Base-by-base conservation (phyloP, 1,140 invertebrate species). In the Harlomillsia oculata region DNA sequence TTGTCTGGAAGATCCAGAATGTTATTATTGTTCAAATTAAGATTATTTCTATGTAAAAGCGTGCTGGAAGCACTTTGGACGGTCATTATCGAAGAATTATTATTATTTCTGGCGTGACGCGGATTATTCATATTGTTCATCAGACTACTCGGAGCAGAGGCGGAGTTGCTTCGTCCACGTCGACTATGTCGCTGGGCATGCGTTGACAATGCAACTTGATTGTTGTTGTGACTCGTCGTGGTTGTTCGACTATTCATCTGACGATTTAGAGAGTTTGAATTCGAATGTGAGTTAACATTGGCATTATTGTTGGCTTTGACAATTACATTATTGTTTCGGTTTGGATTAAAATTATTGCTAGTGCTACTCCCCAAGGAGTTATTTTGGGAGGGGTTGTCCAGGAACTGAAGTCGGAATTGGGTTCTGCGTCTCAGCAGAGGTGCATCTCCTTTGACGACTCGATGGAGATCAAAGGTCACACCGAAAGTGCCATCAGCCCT, bases 341-440 rank as follows among this genome's bases (percentile, higher is more conserved):
- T 32, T 29, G 46, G 26, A n/a, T n/a, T n/a, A n/a, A n/a, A n/a
- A n/a, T n/a, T n/a, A n/a, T n/a, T n/a, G n/a, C n/a, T n/a, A 21
- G 21, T 5, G 34, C 25, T 4, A 25, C 18, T 23, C 32, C 20
- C 5, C 32, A 34, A 5, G 26, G 28, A 16, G 4, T 18, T 14
- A 37, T 39, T 20, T 14, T 32, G 41, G 44, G 23, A 25, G 41
- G 60, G 60, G 34, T 58, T 62, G 39, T 63, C 57, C 32, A 65
- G 64, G 64, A 65, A 65, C 58, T 65, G 64, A 57, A 65, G 64
- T 51, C 64, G 60, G 58, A 65, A 59, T 62, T 65, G 64, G 48
- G 60, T 62, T 51, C 64, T 56, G 20, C 56, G 56, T 40, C 53
- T 37, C 4, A 65, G 51, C 14, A 59, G 29, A 2, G 60, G 60